A percentile compares a stretch with the other conserved stretches of the same genome.
phyloP scores from a whole-genome alignment of 1,140 invertebrate genomes.

The silkworm (Bombyx mori) region DNA sequence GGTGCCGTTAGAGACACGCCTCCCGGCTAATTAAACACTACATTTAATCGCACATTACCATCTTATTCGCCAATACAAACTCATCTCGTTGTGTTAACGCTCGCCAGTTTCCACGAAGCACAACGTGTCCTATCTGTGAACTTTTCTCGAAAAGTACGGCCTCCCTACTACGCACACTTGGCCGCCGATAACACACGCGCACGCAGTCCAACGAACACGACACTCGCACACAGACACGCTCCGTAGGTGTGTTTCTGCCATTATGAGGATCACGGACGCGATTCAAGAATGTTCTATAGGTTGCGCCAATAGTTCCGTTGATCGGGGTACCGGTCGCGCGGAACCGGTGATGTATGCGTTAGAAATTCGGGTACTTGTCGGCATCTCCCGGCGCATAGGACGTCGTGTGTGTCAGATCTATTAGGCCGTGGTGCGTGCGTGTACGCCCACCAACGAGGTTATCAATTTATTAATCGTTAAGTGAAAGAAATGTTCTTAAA shows the following conservation, averaged over 20 bases:
- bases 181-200: slow-evolving; percentile 7
- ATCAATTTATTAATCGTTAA: slow-evolving; percentile 61
- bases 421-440: slow-evolving; percentile 17
- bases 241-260: slow-evolving; percentile 20
- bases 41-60: slow-evolving; percentile 3
- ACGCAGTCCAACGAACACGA: slow-evolving; percentile 8
- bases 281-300: slow-evolving; percentile 12
- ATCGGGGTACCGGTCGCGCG: background rate
- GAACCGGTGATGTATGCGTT: slow-evolving; percentile 11
- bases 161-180: slow-evolving; percentile 22
- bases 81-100: background rate
- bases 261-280: slow-evolving; percentile 17
- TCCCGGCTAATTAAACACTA: slow-evolving; percentile 18
- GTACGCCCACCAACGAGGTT: slow-evolving; percentile 61
- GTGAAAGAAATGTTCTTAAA: slow-evolving; percentile 36
- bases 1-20: slow-evolving; percentile 48
- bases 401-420: slow-evolving; percentile 19
- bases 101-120: background rate
- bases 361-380: slow-evolving; percentile 1
- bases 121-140: slow-evolving; percentile 14
- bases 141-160: slow-evolving; percentile 23
- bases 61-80: background rate
- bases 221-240: slow-evolving; percentile 3
- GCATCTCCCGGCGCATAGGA: slow-evolving; percentile 8
- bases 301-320: slow-evolving; percentile 12